Base-by-base conservation (phyloP, 2,797 vertebrate genomes). In the Amblyraja radiata region DNA sequence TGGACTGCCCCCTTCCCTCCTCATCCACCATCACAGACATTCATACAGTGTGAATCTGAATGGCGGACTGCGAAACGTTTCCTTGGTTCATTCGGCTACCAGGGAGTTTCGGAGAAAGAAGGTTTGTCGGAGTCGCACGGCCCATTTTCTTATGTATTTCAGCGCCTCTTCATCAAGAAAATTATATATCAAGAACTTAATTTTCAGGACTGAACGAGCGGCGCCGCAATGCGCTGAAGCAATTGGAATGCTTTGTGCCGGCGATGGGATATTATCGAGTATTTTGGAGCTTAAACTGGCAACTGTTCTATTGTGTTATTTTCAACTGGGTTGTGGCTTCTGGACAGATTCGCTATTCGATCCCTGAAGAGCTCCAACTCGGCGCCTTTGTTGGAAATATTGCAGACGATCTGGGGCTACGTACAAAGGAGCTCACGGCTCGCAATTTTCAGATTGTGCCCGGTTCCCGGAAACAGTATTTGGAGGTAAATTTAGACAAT, bases 341-440 rank as follows among this genome's bases (percentile, higher is more conserved):
- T 76, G 90, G 71, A 54, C 90, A 92, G 71, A 73, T 92, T 76
- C 90, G 90, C 11, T 92, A 76, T n/a, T 76, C 71, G 68, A 76
- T 92, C 32, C 71, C 90, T 8, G 90, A 92, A 73, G 90, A 92
- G 5, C 39, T 74, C 10, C 90, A 76, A 28, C 39, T 46, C 0
- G 90, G 90, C 36, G 39, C 90, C 39, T 92, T 92, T 92, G 90
- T 92, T 46, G 90, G 90, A 76, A 92, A 92, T 76, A 92, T 92
- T 46, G 90, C 90, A 54, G 5, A 74, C 1, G 90, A 92, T 74
- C 71, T 92, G 25, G 90, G 90, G 7, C 25, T 92, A 76, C 21
- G 71, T 7, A 11, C 39, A 73, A 74, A 54, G 14, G 21, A 76
- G 90, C 36, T 92, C 36, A 13, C 90, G 2, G 90, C 90, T 73